phyloP scores from a whole-genome alignment of 2,797 vertebrate species.

The Peromyscus attwateri region DNA sequence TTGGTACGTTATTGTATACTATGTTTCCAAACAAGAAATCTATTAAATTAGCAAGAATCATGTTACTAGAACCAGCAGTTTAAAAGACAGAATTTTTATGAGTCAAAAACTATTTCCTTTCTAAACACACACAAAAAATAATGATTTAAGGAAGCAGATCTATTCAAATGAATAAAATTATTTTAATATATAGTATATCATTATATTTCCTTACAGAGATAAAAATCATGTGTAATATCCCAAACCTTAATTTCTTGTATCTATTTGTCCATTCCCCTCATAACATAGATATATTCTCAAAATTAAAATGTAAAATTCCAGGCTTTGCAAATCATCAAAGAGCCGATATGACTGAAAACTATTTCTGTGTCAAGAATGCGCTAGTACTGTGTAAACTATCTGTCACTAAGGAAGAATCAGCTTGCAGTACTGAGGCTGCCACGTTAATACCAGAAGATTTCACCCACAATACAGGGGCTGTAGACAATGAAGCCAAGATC shows the following conservation, averaged over 20 bases:
- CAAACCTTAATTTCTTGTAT: conserved; percentile 10
- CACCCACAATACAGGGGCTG: conserved; percentile 44
- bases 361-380: conserved; percentile 41
- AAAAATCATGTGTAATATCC: not conserved
- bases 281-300: not conserved
- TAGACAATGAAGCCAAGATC: conserved; percentile 59
- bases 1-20: not conserved
- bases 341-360: not conserved
- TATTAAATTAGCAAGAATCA: conserved; percentile 43
- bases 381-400: conserved; percentile 47
- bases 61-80: not conserved
- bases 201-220: not conserved
- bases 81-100: conserved; percentile 40
- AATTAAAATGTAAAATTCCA: conserved; percentile 25
- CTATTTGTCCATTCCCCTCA: not conserved
- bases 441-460: conserved; percentile 52
- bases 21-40: not conserved
- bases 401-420: conserved; percentile 44
- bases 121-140: conserved; percentile 15
- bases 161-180: not conserved
- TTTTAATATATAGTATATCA: not conserved
- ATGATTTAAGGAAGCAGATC: not conserved
- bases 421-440: conserved; percentile 26
- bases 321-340: not conserved
- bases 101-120: not conserved